Percentiles rank a stretch among this genome's conserved stretches.
phyloP scores from a whole-genome alignment of 2,113 vertebrate species.

The Phoxinus phoxinus region DNA sequence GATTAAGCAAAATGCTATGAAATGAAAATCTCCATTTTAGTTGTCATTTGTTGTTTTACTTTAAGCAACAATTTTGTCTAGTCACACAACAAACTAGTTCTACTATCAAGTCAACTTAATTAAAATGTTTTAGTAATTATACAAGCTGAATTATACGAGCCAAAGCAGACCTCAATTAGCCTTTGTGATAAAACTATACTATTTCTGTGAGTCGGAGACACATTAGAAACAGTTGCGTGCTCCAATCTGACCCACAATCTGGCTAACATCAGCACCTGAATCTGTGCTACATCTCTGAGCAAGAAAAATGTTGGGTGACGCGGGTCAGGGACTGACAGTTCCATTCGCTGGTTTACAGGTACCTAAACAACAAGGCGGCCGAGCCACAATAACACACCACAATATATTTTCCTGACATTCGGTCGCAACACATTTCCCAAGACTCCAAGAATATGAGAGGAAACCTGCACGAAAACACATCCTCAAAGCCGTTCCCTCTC shows the following conservation, averaged over 20 bases:
- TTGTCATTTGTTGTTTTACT: neutral
- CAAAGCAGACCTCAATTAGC: conserved; percentile 12
- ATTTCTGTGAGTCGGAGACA: neutral
- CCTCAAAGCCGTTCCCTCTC: neutral
- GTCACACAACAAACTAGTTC: neutral
- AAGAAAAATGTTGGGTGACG: conserved; percentile 56
- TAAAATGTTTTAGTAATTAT: neutral
- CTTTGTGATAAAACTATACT: conserved; percentile 9
- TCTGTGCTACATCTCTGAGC: conserved; percentile 55
- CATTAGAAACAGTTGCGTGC: conserved; percentile 18
- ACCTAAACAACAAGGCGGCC: conserved; percentile 52
- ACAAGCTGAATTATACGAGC: neutral
- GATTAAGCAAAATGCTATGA: neutral
- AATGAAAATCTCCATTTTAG: neutral
- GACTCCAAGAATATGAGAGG: conserved; percentile 14
- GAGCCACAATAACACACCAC: conserved; percentile 51
- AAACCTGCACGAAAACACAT: conserved; percentile 25
- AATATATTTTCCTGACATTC: conserved; percentile 63
- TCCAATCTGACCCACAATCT: conserved; percentile 50
- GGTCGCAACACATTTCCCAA: conserved; percentile 49
- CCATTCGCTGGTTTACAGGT: conserved; percentile 56
- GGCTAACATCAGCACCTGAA: conserved; percentile 43
- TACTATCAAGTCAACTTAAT: neutral
- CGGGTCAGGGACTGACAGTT: conserved; percentile 57
- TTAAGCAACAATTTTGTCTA: neutral